Evolutionary conservation across 2,113 vertebrate genomes (phyloP).

Genomic region (Tragelaphus strepsiceros): DNA sequence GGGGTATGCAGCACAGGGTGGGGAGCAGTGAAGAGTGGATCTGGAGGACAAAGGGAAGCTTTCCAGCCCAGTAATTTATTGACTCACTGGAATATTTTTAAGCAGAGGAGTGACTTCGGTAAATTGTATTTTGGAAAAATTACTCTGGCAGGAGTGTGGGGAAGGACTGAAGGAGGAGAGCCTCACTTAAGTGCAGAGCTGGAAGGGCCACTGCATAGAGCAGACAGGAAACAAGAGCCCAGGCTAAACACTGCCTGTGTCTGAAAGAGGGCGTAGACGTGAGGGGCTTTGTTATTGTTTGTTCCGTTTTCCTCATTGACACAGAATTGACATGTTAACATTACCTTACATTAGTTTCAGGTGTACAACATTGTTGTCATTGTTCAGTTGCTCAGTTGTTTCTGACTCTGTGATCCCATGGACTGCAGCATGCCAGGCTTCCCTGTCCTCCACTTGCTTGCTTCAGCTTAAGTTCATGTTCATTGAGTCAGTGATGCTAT

Average conservation of each 20-base stretch:
- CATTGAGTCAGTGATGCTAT: not conserved
- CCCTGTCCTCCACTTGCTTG: not conserved
- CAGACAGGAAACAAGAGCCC: not conserved
- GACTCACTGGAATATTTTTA: not conserved
- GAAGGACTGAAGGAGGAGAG: not conserved
- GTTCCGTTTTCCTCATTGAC: not conserved
- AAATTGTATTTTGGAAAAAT: slow-evolving; percentile 11
- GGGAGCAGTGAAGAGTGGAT: not conserved
- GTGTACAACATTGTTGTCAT: not conserved
- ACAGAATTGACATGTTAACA: not conserved
- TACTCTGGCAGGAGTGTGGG: not conserved
- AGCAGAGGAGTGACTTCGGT: not conserved
- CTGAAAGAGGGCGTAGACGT: accelerated
- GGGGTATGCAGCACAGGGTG: not conserved
- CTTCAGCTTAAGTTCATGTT: not conserved
- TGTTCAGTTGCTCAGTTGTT: not conserved
- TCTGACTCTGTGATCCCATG: not conserved
- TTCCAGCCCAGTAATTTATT: not conserved
- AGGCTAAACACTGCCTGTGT: too few relatives aligned
- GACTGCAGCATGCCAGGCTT: not conserved
- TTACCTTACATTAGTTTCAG: not conserved
- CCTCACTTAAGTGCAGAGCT: not conserved
- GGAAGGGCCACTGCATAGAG: not conserved
- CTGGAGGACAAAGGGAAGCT: not conserved
- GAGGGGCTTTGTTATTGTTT: not conserved